Evolutionary conservation across 1,140 invertebrate species (phyloP), one percentile per base, ranked within the genome.

Genomic region (Pachypsylla venusta): DNA sequence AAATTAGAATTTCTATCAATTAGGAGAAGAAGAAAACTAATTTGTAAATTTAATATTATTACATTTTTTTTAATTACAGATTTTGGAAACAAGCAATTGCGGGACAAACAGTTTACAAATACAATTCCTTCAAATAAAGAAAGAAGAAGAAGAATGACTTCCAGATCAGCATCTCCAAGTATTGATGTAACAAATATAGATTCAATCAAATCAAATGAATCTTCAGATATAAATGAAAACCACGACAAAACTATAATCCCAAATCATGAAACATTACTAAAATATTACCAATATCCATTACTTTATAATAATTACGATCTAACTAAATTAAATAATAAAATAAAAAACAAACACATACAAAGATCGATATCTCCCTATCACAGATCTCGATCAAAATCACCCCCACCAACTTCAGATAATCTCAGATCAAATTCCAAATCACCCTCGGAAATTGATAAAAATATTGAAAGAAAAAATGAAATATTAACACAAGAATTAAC

Each of bases 401-500:
- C n/a, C n/a, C 22, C 42, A n/a, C n/a, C n/a, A n/a, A n/a, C n/a
- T n/a, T n/a, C n/a, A n/a, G n/a, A n/a, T n/a, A n/a, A n/a, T n/a
- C n/a, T n/a, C n/a, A n/a, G n/a, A n/a, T n/a, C n/a, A n/a, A n/a
- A n/a, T n/a, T 48, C 42, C 16, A 48, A 22, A 22, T 48, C 42
- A 48, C 42, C n/a, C n/a, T 48, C 42, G n/a, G 42, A 48, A 48
- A 22, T n/a, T 22, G 22, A n/a, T 48, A n/a, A 48, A n/a, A 48
- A n/a, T 48, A 22, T 48, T 48, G n/a, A n/a, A 22, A 48, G 42
- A n/a, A 19, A n/a, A 19, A n/a, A n/a, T 22, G 42, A 48, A 48
- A 48, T 48, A 10, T 19, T 22, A 19, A n/a, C 42, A n/a, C n/a
- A 48, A 48, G 22, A 22, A 48, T 48, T 4, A 19, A 4, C 42